Conservation (phyloP, 2,888 invertebrate species). For the Microplitis manilae region DNA sequence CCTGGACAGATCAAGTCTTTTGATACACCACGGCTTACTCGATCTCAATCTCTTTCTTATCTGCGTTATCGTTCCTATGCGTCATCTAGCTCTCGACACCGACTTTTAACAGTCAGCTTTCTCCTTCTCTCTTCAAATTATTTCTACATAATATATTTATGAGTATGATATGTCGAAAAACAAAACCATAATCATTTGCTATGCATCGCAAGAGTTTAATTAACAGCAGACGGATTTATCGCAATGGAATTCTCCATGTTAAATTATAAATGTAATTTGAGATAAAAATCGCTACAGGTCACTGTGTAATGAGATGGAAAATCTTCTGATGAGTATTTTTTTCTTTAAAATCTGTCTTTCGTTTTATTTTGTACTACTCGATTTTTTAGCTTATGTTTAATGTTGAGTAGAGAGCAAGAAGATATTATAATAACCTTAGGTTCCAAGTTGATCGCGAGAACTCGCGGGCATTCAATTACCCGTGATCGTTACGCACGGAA, state of each 20-base stretch:
- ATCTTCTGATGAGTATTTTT: neutral
- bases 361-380: neutral
- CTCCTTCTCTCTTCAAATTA: neutral
- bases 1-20: slow-evolving; percentile 55
- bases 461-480: slow-evolving; percentile 36
- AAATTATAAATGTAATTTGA: slow-evolving; percentile 32
- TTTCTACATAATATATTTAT: neutral
- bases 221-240: slow-evolving; percentile 29
- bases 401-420: neutral
- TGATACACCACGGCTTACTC: slow-evolving; percentile 46
- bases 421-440: slow-evolving; percentile 15
- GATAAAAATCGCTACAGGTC: slow-evolving; percentile 28
- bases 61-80: slow-evolving; percentile 48
- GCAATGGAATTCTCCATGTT: slow-evolving; percentile 23
- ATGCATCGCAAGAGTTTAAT: slow-evolving; percentile 26
- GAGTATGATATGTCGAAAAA: neutral
- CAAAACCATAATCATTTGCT: neutral
- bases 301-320: slow-evolving; percentile 17
- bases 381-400: slow-evolving; percentile 18
- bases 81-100: neutral
- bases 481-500: slow-evolving; percentile 39
- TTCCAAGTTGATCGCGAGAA: neutral
- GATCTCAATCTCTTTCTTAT: slow-evolving; percentile 49
- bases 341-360: neutral
- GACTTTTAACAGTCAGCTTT: neutral